These are phyloP conservation scores for Natator depressus DNA, from an alignment of 2,113 vertebrate genomes.

Conservation along the genomic window DNA sequence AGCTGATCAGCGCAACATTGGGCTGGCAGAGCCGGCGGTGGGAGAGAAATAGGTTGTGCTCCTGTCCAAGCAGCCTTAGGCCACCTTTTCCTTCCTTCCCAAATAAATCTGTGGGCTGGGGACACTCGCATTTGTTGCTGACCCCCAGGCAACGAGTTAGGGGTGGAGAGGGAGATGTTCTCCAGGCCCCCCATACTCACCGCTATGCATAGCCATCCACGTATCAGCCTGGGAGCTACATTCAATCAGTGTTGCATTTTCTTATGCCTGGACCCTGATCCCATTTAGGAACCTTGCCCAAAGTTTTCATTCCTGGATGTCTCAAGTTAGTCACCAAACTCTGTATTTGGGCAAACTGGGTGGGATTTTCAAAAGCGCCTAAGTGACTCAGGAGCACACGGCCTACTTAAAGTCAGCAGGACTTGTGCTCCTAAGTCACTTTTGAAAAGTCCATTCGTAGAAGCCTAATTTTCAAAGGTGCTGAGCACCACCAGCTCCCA, in stretches of 20 bases:
- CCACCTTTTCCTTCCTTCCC: no score
- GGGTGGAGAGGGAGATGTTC: background rate
- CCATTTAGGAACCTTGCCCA: background rate
- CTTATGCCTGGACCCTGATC: background rate
- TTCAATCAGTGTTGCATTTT: background rate
- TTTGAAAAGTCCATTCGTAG: background rate
- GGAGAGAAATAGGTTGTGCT: background rate
- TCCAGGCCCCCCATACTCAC: background rate
- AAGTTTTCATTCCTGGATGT: background rate
- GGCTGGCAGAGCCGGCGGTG: no score
- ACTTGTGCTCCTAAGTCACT: background rate
- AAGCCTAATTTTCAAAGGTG: background rate
- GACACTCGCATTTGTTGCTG: no score
- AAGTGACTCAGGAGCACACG: background rate
- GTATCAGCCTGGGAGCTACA: background rate
- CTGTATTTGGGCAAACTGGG: background rate
- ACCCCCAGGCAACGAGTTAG: no score
- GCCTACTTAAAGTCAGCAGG: background rate
- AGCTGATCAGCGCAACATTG: background rate
- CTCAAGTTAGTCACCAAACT: background rate
- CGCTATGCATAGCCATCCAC: background rate
- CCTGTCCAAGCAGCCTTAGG: background rate
- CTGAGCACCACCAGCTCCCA: background rate
- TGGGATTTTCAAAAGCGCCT: background rate
- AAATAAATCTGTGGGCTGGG: no score